These are phyloP conservation scores for Pterocles burchelli DNA, from an alignment of 2,113 vertebrate genomes.

Conservation along the genomic window DNA sequence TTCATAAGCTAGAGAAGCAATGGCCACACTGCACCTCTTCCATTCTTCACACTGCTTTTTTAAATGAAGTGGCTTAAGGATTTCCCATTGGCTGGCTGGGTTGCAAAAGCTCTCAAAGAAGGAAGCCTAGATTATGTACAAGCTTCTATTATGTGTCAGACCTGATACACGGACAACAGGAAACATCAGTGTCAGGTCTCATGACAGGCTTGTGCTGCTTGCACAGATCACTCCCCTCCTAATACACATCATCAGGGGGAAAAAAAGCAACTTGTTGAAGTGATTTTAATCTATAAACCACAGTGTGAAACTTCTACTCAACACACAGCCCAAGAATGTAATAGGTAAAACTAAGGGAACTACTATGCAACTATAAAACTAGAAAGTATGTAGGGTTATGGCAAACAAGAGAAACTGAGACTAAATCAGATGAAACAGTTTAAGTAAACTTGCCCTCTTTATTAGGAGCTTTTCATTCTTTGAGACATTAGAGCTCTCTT, in stretches of 20 bases:
- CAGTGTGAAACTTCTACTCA: background rate
- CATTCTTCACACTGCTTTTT: background rate
- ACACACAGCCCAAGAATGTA: background rate
- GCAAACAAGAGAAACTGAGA: background rate
- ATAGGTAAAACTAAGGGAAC: background rate
- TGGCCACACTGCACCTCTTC: background rate
- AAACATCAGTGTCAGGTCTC: background rate
- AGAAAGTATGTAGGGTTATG: accelerated
- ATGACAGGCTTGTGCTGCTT: background rate
- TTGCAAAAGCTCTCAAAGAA: background rate
- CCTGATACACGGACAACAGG: background rate
- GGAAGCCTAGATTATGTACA: background rate
- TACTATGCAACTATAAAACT: background rate
- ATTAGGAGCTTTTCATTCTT: background rate
- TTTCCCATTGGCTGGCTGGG: background rate
- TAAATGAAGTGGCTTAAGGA: background rate
- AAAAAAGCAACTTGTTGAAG: background rate
- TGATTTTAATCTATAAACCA: background rate
- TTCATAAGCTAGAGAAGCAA: background rate
- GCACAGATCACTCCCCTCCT: background rate
- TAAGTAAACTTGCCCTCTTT: background rate
- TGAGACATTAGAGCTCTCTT: background rate
- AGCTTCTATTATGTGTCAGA: background rate
- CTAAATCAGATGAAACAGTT: background rate
- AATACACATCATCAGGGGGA: background rate